Percentiles rank a stretch among this genome's conserved stretches.
Evolutionary conservation across 2,888 invertebrate species (phyloP).

Genomic region (Halictus ligatus): DNA sequence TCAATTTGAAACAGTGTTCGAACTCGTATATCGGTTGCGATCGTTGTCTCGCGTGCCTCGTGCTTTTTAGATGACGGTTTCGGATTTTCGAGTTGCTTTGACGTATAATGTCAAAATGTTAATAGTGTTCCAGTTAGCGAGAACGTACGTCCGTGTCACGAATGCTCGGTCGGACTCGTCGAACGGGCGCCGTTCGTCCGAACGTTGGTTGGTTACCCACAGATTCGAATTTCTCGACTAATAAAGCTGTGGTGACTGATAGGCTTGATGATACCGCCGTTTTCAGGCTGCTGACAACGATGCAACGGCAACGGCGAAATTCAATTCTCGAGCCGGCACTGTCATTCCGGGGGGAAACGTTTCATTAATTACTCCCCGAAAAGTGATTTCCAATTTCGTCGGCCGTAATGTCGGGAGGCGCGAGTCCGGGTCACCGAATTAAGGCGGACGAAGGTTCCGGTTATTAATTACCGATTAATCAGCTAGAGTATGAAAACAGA

Average conservation of each 20-base stretch:
- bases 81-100: background rate
- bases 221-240: constrained; percentile 61
- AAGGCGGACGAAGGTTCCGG: background rate
- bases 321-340: background rate
- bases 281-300: constrained; percentile 44
- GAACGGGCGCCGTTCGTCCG: background rate
- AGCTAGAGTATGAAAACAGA: background rate
- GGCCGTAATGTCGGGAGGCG: background rate
- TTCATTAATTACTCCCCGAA: constrained; percentile 17
- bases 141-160: background rate
- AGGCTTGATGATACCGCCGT: constrained; percentile 46
- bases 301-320: constrained; percentile 15
- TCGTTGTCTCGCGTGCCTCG: background rate
- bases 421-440: background rate
- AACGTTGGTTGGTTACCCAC: constrained; percentile 47
- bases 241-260: constrained; percentile 56
- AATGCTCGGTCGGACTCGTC: background rate
- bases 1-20: background rate
- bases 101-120: constrained; percentile 1
- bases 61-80: background rate
- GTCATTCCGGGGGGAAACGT: background rate
- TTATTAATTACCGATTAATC: constrained; percentile 6
- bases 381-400: constrained; percentile 6
- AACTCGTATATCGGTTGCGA: background rate
- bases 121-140: background rate